Conservation (phyloP, 1,140 invertebrate genomes). For the Hydropsyche tenuis region DNA sequence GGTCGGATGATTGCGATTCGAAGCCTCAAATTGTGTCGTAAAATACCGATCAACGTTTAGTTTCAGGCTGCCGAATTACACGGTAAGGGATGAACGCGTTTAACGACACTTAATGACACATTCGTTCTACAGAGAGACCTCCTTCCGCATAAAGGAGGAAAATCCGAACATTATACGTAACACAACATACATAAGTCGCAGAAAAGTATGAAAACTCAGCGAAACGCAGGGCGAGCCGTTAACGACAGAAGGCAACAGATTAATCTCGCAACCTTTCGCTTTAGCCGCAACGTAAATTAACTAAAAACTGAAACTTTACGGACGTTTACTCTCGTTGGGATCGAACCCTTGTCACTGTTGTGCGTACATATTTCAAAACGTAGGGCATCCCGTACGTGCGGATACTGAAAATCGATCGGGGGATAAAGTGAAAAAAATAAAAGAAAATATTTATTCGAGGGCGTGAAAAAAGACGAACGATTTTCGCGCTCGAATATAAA, state of each 20-base stretch:
- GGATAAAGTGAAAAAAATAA: too few species aligned
- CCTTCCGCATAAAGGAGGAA: too few species aligned
- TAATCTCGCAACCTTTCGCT: constrained; percentile 28
- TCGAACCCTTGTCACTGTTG: constrained; percentile 20
- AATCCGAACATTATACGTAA: neutral
- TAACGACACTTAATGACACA: constrained; percentile 23
- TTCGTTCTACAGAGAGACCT: neutral
- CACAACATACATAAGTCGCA: neutral
- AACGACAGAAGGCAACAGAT: constrained; percentile 27
- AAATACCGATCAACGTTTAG: constrained; percentile 18
- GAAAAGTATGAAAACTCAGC: neutral
- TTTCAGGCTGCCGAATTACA: constrained; percentile 9
- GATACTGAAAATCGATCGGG: neutral
- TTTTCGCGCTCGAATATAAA: too few species aligned
- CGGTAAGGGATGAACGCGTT: constrained; percentile 2
- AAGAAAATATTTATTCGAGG: neutral
- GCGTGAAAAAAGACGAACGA: too few species aligned
- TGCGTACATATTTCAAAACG: constrained; percentile 14
- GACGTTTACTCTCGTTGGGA: constrained; percentile 27
- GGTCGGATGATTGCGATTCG: constrained; percentile 7
- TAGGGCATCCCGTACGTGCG: neutral
- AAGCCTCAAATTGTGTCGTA: constrained; percentile 10
- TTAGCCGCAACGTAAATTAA: constrained; percentile 25
- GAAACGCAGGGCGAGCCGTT: neutral
- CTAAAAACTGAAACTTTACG: constrained; percentile 27